A percentile compares a stretch with the other conserved stretches of the same genome.
These are phyloP conservation scores for Forbesichthys papilliferus DNA, from an alignment of 2,113 vertebrate species.

Conservation along the genomic window DNA sequence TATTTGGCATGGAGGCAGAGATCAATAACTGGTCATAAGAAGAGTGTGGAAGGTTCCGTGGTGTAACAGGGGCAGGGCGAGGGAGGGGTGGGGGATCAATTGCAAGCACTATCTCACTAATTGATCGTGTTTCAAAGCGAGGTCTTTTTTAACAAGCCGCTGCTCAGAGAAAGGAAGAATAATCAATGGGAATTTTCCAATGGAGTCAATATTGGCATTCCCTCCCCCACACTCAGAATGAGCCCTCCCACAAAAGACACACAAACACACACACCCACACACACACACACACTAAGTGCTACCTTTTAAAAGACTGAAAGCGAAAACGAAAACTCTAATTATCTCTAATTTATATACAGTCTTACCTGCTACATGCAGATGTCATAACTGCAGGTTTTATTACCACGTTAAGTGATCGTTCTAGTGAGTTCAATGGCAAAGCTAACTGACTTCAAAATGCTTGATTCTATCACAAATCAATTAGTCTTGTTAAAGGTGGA, in stretches of 20 bases:
- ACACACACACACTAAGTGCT: background rate
- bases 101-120: slow-evolving; percentile 78
- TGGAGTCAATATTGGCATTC: slow-evolving; percentile 66
- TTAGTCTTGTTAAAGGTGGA: slow-evolving; percentile 48
- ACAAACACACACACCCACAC: background rate
- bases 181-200: slow-evolving; percentile 79
- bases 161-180: slow-evolving; percentile 70
- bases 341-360: background rate
- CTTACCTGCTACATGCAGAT: background rate
- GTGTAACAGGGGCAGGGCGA: slow-evolving; percentile 51
- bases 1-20: slow-evolving; percentile 63
- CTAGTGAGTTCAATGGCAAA: slow-evolving; percentile 13
- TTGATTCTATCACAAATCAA: slow-evolving; percentile 57
- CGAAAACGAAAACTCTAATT: background rate
- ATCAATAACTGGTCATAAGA: slow-evolving; percentile 77
- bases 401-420: slow-evolving; percentile 4
- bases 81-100: slow-evolving; percentile 70
- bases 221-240: slow-evolving; percentile 41
- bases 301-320: background rate
- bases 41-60: slow-evolving; percentile 66
- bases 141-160: slow-evolving; percentile 76
- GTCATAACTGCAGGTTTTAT: background rate
- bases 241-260: slow-evolving; percentile 27
- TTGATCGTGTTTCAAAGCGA: slow-evolving; percentile 77
- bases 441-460: slow-evolving; percentile 49